Conservation (phyloP, 2,113 vertebrate genomes). For the Nothobranchius kuhntae region DNA sequence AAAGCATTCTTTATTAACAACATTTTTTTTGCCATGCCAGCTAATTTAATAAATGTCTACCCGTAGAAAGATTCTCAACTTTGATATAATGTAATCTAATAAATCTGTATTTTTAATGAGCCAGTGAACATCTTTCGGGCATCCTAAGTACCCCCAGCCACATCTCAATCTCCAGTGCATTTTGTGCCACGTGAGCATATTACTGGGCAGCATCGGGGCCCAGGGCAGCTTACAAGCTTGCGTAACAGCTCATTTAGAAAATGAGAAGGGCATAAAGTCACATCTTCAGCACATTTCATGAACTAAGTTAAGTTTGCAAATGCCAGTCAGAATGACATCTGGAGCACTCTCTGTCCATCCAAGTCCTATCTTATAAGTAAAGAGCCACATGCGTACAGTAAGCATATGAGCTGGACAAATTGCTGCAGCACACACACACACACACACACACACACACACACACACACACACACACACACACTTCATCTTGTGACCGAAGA, state of each 20-base stretch:
- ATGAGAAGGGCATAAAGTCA: conserved; percentile 48
- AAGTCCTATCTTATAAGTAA: conserved; percentile 40
- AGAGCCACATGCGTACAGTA: conserved; percentile 26
- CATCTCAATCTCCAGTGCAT: conserved; percentile 20
- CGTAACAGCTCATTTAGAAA: conserved; percentile 69
- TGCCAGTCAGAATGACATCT: conserved; percentile 50
- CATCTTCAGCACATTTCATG: conserved; percentile 70
- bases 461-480: not conserved
- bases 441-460: too few relatives aligned
- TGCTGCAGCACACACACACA: not conserved
- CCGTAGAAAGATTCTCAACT: conserved; percentile 28
- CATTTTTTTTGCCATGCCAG: too few relatives aligned
- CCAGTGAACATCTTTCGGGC: conserved; percentile 25
- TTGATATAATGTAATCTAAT: conserved; percentile 1
- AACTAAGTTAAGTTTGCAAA: conserved; percentile 48
- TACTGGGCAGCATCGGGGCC: conserved; percentile 12
- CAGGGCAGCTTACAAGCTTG: conserved; percentile 41
- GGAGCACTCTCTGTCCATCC: conserved; percentile 36
- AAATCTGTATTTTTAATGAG: conserved; percentile 12
- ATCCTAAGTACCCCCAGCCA: not conserved
- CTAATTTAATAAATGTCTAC: conserved; percentile 37
- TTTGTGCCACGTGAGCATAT: conserved; percentile 52
- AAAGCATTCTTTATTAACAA: too few relatives aligned
- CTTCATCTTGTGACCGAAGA: conserved; percentile 9
- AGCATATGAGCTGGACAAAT: conserved; percentile 8